phyloP scores from a whole-genome alignment of 1,140 invertebrate species.

The Argopecten irradians region DNA sequence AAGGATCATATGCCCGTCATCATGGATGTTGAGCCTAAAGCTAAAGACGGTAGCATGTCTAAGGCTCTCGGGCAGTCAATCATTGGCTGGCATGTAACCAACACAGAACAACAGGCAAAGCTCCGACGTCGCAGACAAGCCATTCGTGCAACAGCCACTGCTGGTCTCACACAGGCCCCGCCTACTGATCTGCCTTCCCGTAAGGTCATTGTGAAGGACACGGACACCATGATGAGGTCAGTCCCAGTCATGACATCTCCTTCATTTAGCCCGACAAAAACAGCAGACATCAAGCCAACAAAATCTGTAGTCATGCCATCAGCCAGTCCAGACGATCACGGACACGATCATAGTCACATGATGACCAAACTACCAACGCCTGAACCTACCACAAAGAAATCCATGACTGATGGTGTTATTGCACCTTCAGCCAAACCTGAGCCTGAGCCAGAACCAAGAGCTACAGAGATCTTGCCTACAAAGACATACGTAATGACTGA shows the following conservation, averaged over 20 bases:
- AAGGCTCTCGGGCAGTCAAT: constrained; percentile 82
- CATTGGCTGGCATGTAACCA: constrained; percentile 82
- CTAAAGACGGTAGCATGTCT: constrained; percentile 82
- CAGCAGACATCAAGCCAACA: constrained; percentile 55
- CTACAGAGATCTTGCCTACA: constrained; percentile 51
- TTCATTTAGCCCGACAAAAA: constrained; percentile 29
- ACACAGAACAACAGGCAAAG: constrained; percentile 75
- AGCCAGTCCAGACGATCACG: constrained; percentile 36
- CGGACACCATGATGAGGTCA: constrained; percentile 49
- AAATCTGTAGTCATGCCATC: constrained; percentile 53
- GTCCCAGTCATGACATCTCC: constrained; percentile 53
- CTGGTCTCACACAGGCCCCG: constrained; percentile 56
- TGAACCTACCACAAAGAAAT: constrained; percentile 30
- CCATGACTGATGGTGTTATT: constrained; percentile 24
- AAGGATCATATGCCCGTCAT: constrained; percentile 79
- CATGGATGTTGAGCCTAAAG: constrained; percentile 81
- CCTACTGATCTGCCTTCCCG: constrained; percentile 60
- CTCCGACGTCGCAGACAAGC: constrained; percentile 54
- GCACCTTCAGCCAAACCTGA: constrained; percentile 32
- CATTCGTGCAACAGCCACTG: constrained; percentile 58
- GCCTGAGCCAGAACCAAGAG: not conserved
- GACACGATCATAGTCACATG: constrained; percentile 44
- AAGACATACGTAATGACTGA: constrained; percentile 56
- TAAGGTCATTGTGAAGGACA: constrained; percentile 50
- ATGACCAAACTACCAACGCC: constrained; percentile 35